Base-by-base conservation (phyloP, 1,140 invertebrate species). In the Plodia interpunctella region DNA sequence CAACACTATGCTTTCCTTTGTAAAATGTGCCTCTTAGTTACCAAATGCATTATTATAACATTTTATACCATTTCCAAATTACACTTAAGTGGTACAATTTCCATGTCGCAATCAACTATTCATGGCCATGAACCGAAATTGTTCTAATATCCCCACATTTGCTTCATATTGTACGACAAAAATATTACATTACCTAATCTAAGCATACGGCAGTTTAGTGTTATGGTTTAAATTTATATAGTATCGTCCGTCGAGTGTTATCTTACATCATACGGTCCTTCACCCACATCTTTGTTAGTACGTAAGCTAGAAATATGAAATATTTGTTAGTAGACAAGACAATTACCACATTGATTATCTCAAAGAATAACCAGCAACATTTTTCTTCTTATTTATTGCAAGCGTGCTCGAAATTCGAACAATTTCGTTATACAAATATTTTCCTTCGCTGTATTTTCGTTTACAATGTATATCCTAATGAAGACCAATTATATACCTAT, bases 281-380 rank as follows among this genome's bases (percentile, higher is more conserved):
- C 74, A 83, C 79, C 82, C 60, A 68, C 70, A 19, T 72, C 73
- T 64, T 55, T 74, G 82, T 89, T 89, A 89, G 87, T 89, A 78
- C 74, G 76, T 72, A 88, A 82, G 83, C 87, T 89, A 89, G 73
- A 88, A 89, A 87, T 62, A 73, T 59, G 83, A 59, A 77, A 78
- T 68, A 61, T 67, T 68, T 65, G 60, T 61, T 62, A 65, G 55
- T 68, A 32, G 30, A 32, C 6, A 4, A 32, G 30, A 32, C 30
- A 32, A 32, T 25, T 25, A 25, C 6, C 1, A 32, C 2, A 32
- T 5, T 32, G 3, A 32, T 6, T 32, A 9, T 32, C 30, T 32
- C 30, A 4, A 32, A 32, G 6, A 32, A 32, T 9, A 32, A 25
- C 6, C 6, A 9, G 10, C 4, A 32, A 32, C 30, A 32, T 32